Evolutionary conservation across 2,113 vertebrate species (phyloP).

Genomic region (Microtus pennsylvanicus): DNA sequence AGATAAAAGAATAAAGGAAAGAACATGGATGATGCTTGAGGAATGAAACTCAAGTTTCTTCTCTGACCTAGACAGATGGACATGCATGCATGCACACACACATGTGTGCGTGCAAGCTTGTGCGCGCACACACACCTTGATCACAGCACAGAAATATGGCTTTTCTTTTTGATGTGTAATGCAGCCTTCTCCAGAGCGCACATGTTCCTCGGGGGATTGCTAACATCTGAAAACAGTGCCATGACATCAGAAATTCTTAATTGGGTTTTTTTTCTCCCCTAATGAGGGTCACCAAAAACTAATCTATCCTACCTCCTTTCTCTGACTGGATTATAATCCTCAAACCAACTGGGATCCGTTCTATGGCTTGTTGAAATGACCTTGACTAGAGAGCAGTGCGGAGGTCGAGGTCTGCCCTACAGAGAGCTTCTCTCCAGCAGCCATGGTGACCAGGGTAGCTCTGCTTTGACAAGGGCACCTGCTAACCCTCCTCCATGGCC

Average conservation of each 20-base stretch:
- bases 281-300: constrained; percentile 29
- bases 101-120: no score
- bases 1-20: not conserved
- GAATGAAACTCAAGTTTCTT: not conserved
- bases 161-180: not conserved
- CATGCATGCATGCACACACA: not conserved
- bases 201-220: not conserved
- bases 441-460: not conserved
- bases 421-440: not conserved
- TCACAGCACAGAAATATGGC: not conserved
- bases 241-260: constrained; percentile 26
- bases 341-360: constrained; percentile 11
- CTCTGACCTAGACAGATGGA: not conserved
- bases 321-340: not conserved
- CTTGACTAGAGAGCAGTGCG: not conserved
- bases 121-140: not conserved
- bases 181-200: not conserved
- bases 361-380: constrained; percentile 43
- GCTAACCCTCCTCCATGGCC: accelerated
- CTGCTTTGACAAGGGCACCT: not conserved
- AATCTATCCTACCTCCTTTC: not conserved
- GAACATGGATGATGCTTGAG: not conserved
- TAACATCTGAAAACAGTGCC: constrained; percentile 18
- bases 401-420: not conserved
- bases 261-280: not conserved